Evolutionary conservation across 2,797 vertebrate species (phyloP), one percentile per base, ranked within the genome.

Genomic region (Crocodylus rhombifer): DNA sequence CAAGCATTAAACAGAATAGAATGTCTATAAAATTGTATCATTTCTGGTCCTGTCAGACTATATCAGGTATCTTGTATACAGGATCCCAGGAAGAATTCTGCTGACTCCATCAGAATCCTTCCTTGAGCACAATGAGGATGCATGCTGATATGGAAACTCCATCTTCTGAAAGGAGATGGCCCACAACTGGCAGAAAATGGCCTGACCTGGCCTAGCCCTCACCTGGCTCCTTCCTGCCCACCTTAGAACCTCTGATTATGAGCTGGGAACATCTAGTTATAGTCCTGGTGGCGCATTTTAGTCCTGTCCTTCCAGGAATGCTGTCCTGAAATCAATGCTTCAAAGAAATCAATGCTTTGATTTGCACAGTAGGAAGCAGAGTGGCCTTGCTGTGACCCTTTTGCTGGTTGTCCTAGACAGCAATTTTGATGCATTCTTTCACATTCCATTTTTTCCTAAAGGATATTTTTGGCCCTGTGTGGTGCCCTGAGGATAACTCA

Each of bases 1-100:
- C 87, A 26, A 95, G 95, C 95, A 76, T 63, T 92, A 82, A 86
- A 84, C 64, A 95, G 95, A 96, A 95, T 90, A 89, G 78, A 85
- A 88, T 89, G 93, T 74, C 91, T 90, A 63, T 84, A 86, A 93
- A 95, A 95, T 73, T 88, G 87, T 56, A 77, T 64, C 91, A 28
- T 61, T 91, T 87, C n/a, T 73, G 95, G 86, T 82, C 88, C 87
- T 93, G 76, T 51, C 42, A 51, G 42, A 51, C 42, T 51, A 51
- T 11, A 51, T 51, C 9, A 51, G 65, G 65, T 33, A 17, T 69
- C 4, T 69, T 69, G 33, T 33, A 21, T 10, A 69, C 21, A 30
- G 18, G 30, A 69, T 21, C 17, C 30, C 30, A n/a, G 42, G 42
- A 51, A 12, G 30, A 69, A 69, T 69, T 69, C 30, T 69, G 30